Base-by-base conservation (phyloP, 2,888 invertebrate species). In the Sceliomorpha sp. region DNA sequence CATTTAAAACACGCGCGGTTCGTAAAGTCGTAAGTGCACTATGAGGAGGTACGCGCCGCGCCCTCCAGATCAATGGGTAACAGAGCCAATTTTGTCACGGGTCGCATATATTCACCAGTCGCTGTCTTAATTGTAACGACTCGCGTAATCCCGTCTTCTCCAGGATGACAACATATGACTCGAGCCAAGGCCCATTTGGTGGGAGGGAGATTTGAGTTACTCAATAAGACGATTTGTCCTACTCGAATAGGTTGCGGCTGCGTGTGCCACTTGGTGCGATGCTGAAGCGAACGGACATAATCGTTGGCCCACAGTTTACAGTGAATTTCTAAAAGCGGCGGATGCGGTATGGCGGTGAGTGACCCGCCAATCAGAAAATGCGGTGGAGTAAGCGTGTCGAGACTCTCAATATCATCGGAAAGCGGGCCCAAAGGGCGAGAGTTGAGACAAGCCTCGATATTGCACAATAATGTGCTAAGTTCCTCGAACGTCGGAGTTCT, bases 101-200 rank as follows among this genome's bases (percentile, higher is more conserved):
- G 50, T 8, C 50, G 50, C 1, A 17, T 6, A 15, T 37, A 37
- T 12, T 44, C 27, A 1, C 31, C 24, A 5, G 20, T 9, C 4
- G 34, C 36, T 1, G 32, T 55, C 1, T 10, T n/a, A 14, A 55
- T 7, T 7, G 42, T 42, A 9, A 42, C 40, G 0, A 42, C 42
- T 1, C 55, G 40, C 6, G 10, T 24, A 1, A 34, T 13, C 4
- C 55, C 55, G 31, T 55, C 42, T 5, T n/a, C 4, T 1, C 42
- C 42, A 1, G 55, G 42, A 10, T 42, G 44, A 14, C 20, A 9
- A 6, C 17, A 2, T 2, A 34, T 34, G 1, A 55, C 27, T 24
- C 44, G 10, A 5, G 24, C 42, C 10, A 55, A 6, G 7, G 24
- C 8, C 55, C 55, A 42, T 14, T 55, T 40, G 6, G 51, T 40